A percentile compares a stretch with the other conserved stretches of the same genome.
Evolutionary conservation across 2,888 invertebrate species (phyloP).

Genomic region (Synanthedon andrenaeformis): DNA sequence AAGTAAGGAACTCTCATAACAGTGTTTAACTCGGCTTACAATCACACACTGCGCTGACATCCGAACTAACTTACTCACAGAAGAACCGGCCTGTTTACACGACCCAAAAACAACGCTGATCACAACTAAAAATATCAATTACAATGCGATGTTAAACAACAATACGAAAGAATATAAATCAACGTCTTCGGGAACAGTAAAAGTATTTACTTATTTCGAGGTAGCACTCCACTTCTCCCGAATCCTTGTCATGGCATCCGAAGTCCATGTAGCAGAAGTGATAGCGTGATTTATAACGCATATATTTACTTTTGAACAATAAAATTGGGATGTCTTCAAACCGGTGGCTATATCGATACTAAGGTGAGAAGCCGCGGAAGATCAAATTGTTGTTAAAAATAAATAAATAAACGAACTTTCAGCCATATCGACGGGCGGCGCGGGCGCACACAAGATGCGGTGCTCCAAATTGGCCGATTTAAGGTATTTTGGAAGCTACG

Average conservation of each 20-base stretch:
- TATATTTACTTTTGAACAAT: conserved; percentile 26
- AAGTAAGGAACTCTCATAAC: conserved; percentile 34
- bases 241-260: conserved; percentile 75
- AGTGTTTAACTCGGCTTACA: conserved; percentile 44
- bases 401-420: conserved; percentile 63
- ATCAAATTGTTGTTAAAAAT: conserved; percentile 49
- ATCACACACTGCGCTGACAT: conserved; percentile 53
- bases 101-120: conserved; percentile 61
- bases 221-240: conserved; percentile 78
- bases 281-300: conserved; percentile 34
- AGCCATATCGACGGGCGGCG: conserved; percentile 46
- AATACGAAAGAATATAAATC: conserved; percentile 48
- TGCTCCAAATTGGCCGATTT: conserved; percentile 50
- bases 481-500: conserved; percentile 27
- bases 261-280: conserved; percentile 66
- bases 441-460: conserved; percentile 43
- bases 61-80: conserved; percentile 53
- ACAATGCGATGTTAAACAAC: conserved; percentile 55
- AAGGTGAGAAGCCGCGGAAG: conserved; percentile 43
- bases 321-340: conserved; percentile 48
- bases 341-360: conserved; percentile 55
- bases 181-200: conserved; percentile 44
- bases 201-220: conserved; percentile 75
- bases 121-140: conserved; percentile 69
- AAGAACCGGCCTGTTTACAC: conserved; percentile 60